Percentiles rank a stretch among this genome's conserved stretches.
These are phyloP conservation scores for Coccyzus lansbergi DNA, from an alignment of 2,797 vertebrate genomes.

Conservation along the genomic window DNA sequence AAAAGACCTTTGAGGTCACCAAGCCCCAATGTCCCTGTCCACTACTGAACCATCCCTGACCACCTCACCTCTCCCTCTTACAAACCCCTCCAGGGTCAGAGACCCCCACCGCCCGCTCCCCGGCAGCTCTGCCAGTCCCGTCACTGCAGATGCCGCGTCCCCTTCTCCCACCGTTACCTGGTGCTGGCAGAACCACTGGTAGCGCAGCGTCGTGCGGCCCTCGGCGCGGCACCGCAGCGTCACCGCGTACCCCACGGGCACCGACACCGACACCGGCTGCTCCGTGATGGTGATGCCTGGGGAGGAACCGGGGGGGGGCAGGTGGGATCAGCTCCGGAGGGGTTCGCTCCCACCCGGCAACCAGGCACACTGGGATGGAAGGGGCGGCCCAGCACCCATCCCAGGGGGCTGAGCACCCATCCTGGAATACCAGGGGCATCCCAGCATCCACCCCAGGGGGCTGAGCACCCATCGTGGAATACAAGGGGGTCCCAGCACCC, in stretches of 20 bases:
- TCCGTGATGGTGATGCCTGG: slow-evolving; percentile 82
- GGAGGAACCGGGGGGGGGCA: neutral
- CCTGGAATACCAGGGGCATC: no score
- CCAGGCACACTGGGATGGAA: neutral
- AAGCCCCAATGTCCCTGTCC: no score
- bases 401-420: no score
- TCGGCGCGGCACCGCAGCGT: slow-evolving; percentile 81
- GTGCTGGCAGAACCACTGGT: slow-evolving; percentile 86
- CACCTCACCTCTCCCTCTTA: no score
- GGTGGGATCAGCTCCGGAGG: neutral
- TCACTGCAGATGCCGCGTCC: rapidly evolving
- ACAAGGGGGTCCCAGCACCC: no score
- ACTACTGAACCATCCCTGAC: no score
- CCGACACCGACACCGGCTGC: slow-evolving; percentile 80
- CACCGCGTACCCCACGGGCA: slow-evolving; percentile 80
- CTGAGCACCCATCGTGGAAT: no score
- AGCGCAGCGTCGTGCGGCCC: slow-evolving; percentile 73
- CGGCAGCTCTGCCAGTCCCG: neutral
- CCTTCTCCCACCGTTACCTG: slow-evolving; percentile 69
- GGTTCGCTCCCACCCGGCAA: rapidly evolving
- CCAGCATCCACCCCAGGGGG: no score
- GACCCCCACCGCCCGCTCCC: neutral
- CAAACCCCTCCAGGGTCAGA: no score
- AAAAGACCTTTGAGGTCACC: no score
- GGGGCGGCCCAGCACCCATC: no score